Evolutionary conservation across 2,888 invertebrate species (phyloP).

Genomic region (Germaria angustata): DNA sequence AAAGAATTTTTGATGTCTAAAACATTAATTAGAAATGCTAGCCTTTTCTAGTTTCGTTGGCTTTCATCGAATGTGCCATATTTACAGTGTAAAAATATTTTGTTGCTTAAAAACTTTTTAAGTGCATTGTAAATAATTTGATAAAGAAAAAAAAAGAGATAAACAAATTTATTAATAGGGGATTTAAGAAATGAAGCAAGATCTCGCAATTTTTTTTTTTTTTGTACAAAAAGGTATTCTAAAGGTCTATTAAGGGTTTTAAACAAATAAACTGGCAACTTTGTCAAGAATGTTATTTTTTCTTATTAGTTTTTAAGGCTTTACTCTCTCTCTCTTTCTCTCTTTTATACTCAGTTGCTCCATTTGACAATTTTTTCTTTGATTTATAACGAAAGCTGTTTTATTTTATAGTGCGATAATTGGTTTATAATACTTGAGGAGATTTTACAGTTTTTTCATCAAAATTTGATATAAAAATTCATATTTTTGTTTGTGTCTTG

Average conservation of each 20-base stretch:
- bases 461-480: neutral
- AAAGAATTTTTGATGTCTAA: no score
- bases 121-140: neutral
- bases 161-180: neutral
- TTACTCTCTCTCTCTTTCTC: no score
- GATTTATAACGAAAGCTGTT: constrained; percentile 32
- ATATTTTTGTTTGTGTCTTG: neutral
- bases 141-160: neutral
- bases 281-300: no score
- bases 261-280: no score
- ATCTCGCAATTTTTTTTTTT: neutral
- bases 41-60: no score
- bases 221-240: no score
- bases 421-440: constrained; percentile 38
- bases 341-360: neutral
- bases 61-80: neutral
- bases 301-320: neutral
- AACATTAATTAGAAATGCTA: no score
- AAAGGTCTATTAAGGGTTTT: neutral
- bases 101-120: neutral
- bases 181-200: neutral
- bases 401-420: neutral
- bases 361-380: neutral
- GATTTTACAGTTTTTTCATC: constrained; percentile 3
- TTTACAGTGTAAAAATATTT: neutral